These are phyloP conservation scores for Callipepla californica DNA, from an alignment of 2,113 vertebrate genomes.

Conservation along the genomic window DNA sequence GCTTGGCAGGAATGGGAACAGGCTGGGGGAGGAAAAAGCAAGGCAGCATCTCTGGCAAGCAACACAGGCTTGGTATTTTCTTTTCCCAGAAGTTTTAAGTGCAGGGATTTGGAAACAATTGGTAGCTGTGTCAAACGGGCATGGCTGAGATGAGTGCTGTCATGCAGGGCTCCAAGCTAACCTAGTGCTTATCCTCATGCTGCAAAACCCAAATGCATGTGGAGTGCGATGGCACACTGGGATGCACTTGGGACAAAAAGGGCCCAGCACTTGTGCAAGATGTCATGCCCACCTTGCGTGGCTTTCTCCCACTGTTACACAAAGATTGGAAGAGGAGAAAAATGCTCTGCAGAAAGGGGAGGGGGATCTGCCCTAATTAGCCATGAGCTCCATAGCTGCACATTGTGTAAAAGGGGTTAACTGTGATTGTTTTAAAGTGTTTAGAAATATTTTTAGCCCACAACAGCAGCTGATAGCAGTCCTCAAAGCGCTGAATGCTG, in stretches of 20 bases:
- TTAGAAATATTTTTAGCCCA: not conserved
- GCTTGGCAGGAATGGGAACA: not conserved
- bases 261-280: not conserved
- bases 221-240: not conserved
- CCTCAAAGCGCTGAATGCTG: not conserved
- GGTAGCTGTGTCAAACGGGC: not conserved
- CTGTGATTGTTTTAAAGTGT: not conserved
- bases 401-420: not conserved
- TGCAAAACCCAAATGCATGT: slow-evolving; percentile 1
- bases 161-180: not conserved
- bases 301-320: not conserved
- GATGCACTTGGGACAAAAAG: not conserved
- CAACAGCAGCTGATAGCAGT: slow-evolving; percentile 34
- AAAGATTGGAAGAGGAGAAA: not conserved
- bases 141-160: not conserved
- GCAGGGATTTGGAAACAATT: not conserved
- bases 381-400: fast-evolving
- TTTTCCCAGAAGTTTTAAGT: not conserved
- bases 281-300: not conserved
- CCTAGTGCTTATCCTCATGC: not conserved
- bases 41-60: not conserved
- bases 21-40: not conserved
- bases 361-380: not conserved
- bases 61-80: not conserved
- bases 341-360: not conserved